phyloP scores from a whole-genome alignment of 1,140 invertebrate genomes.

The Cheumatopsyche charites region DNA sequence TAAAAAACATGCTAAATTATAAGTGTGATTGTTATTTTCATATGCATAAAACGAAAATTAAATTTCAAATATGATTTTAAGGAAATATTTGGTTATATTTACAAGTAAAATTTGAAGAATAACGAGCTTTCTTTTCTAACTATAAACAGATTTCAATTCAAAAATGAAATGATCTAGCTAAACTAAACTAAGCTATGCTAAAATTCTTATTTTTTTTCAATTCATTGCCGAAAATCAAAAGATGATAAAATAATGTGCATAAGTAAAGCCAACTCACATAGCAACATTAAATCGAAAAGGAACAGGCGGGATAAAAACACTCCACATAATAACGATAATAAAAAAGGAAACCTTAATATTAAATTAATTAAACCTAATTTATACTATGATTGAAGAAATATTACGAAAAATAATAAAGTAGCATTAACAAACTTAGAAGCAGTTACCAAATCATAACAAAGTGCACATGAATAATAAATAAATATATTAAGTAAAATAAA shows the following conservation, averaged over 20 bases:
- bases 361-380: not conserved
- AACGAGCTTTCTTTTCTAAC: slow-evolving; percentile 7
- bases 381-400: not conserved
- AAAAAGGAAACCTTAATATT: slow-evolving; percentile 13
- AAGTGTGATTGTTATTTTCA: too few relatives aligned
- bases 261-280: slow-evolving; percentile 41
- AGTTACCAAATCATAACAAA: slow-evolving; percentile 28
- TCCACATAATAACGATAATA: not conserved
- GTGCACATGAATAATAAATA: slow-evolving; percentile 35
- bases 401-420: slow-evolving; percentile 4
- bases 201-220: not conserved
- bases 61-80: too few relatives aligned
- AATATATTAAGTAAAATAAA: slow-evolving; percentile 33
- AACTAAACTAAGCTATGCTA: slow-evolving; percentile 1
- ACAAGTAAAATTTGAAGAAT: slow-evolving; percentile 11
- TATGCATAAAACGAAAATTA: too few relatives aligned
- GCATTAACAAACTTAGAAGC: slow-evolving; percentile 45
- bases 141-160: slow-evolving; percentile 2
- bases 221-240: slow-evolving; percentile 9
- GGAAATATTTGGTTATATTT: too few relatives aligned
- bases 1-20: too few relatives aligned
- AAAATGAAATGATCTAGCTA: not conserved
- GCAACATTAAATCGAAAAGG: slow-evolving; percentile 21
- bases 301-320: slow-evolving; percentile 29
- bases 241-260: slow-evolving; percentile 29